Percentiles rank a stretch among this genome's conserved stretches.
Conservation (phyloP, 2,113 vertebrate species). For the Micronycteris hirsuta region DNA sequence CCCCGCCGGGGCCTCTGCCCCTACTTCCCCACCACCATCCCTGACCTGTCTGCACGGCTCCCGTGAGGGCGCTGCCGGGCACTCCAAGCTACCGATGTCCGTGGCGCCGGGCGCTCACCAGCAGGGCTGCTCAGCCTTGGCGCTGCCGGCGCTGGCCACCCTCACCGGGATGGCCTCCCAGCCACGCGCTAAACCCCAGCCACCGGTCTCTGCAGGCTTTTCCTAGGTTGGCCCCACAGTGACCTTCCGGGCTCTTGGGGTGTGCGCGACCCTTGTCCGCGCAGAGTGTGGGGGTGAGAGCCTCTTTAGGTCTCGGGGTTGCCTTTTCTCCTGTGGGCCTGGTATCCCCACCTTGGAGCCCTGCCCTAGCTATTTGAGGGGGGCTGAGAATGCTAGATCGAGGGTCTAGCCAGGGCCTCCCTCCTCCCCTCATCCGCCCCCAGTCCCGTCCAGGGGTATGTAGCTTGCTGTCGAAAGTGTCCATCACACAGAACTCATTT, state of each 20-base stretch:
- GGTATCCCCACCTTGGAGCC: not conserved
- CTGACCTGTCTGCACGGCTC: not conserved
- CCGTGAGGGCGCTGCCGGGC: accelerated
- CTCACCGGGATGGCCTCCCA: too few relatives aligned
- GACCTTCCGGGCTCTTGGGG: not conserved
- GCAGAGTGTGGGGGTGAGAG: not conserved
- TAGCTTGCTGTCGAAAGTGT: not conserved
- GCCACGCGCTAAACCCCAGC: not conserved
- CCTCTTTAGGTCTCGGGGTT: not conserved
- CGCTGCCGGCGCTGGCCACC: not conserved
- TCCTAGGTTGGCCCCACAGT: not conserved
- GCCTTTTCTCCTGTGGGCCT: not conserved
- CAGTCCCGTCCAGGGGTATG: not conserved
- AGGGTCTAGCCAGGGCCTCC: not conserved
- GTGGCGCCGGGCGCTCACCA: accelerated
- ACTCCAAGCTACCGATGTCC: too few relatives aligned
- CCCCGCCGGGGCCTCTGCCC: not conserved
- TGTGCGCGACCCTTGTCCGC: not conserved
- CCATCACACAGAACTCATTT: not conserved
- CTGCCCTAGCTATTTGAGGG: not conserved
- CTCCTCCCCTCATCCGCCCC: not conserved
- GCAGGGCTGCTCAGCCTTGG: not conserved
- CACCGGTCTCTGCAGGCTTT: not conserved
- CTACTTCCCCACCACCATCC: not conserved
- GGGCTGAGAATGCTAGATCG: not conserved